Evolutionary conservation across 2,888 invertebrate species (phyloP).

Genomic region (Empis livida): DNA sequence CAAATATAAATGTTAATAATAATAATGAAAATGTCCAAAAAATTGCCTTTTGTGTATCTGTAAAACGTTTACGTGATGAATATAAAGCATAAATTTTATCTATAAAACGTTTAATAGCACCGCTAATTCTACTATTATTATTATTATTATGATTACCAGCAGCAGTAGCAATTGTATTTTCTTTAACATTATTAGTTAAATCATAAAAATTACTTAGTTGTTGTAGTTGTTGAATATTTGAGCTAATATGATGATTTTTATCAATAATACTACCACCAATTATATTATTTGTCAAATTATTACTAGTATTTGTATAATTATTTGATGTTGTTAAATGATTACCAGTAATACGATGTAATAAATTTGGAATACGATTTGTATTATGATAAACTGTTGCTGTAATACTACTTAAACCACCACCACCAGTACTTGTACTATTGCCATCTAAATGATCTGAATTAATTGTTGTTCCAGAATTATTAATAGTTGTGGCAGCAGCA

Average conservation of each 20-base stretch:
- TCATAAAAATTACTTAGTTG: slow-evolving; percentile 22
- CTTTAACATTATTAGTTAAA: slow-evolving; percentile 18
- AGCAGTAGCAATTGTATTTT: slow-evolving; percentile 10
- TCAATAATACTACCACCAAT: not conserved
- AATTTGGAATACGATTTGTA: not conserved
- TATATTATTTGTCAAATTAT: not conserved
- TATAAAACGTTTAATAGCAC: slow-evolving; percentile 37
- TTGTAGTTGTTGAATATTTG: slow-evolving; percentile 6
- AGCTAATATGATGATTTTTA: not conserved
- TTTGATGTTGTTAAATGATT: not conserved
- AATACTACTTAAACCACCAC: not conserved
- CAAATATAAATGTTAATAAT: slow-evolving; percentile 30
- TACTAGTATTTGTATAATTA: not conserved
- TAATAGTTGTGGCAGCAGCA: not conserved
- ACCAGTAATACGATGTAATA: not conserved
- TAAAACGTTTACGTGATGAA: slow-evolving; percentile 29
- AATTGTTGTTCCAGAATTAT: too few species aligned
- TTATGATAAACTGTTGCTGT: not conserved
- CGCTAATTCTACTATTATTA: slow-evolving; percentile 25
- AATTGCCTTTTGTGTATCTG: slow-evolving; percentile 33
- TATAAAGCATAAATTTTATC: slow-evolving; percentile 27
- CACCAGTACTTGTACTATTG: not conserved
- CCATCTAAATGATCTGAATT: too few species aligned
- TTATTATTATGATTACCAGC: slow-evolving; percentile 15
- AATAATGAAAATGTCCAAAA: slow-evolving; percentile 32